phyloP scores from a whole-genome alignment of 2,113 vertebrate genomes.

The Pygoscelis antarcticus region DNA sequence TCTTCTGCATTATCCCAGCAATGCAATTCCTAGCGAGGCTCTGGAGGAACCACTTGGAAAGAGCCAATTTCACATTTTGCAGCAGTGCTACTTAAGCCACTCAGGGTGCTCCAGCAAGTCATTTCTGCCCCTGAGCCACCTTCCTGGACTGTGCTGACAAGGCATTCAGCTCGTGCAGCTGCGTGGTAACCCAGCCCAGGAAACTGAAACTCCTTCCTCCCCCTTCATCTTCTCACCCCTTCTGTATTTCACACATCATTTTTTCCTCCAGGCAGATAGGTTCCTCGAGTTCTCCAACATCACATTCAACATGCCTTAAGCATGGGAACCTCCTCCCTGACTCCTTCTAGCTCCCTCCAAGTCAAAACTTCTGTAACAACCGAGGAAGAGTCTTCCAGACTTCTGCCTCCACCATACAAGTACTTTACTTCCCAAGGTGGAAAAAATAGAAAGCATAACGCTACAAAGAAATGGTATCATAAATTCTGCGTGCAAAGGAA shows the following conservation, averaged over 20 bases:
- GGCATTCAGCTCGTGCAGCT: neutral
- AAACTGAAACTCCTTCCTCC: neutral
- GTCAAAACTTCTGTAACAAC: neutral
- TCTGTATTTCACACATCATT: neutral
- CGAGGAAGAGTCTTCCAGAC: neutral
- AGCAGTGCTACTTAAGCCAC: neutral
- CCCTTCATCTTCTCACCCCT: neutral
- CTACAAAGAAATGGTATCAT: neutral
- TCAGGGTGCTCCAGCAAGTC: neutral
- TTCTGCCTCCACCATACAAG: neutral
- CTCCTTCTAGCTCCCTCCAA: neutral
- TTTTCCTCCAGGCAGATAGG: neutral
- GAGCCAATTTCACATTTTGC: neutral
- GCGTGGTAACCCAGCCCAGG: neutral
- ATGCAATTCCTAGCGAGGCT: neutral
- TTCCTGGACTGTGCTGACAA: neutral
- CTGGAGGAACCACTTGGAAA: neutral
- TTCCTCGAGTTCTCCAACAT: neutral
- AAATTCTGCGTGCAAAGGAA: neutral
- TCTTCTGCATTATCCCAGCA: neutral
- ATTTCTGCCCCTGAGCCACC: neutral
- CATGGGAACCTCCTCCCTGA: neutral
- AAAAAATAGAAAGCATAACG: neutral
- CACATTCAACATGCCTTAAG: neutral
- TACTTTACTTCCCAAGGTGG: neutral